Base-by-base conservation (phyloP, 2,888 invertebrate species). In the Plemyria rubiginata region DNA sequence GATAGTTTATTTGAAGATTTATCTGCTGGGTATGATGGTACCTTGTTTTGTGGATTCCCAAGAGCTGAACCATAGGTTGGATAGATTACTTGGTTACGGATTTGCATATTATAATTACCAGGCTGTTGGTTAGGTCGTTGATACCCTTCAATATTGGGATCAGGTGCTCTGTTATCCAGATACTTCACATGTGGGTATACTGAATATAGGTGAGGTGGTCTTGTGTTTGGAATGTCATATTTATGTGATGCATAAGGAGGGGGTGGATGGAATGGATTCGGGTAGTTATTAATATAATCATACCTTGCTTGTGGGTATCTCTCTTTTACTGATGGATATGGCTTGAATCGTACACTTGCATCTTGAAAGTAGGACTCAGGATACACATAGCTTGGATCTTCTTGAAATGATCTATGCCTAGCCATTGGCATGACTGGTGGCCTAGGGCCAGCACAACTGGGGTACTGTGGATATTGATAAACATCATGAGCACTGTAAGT, bases 231-330 rank as follows among this genome's bases (percentile, higher is more conserved):
- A 62, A 88, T 70, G 58, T 91, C 90, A 87, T 87, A 90, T 77
- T 89, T 89, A 70, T 87, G 86, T 58, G 86, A 63, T 40, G 84
- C 77, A 70, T 82, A 84, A 48, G 85, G 74, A 60, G 84, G 77
- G 40, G 84, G 83, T 61, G 88, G 84, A 72, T 90, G 88, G 72
- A 86, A 89, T 70, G 87, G 79, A 73, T 81, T 87, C 64, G 86
- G 67, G 77, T 87, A 91, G 78, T 89, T 90, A 81, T 74, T 74
- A 71, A 88, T 74, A 83, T 90, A 92, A 67, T 92, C 92, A 90
- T 92, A 93, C 88, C 92, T 90, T 75, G 85, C 66, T 66, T 86
- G 90, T 59, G 83, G 84, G 73, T 83, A 87, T 65, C 88, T 80
- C 56, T 92, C 92, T 75, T 92, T 93, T 29, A 84, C 67, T 62